phyloP scores from a whole-genome alignment of 2,113 vertebrate species.

The Nesoenas mayeri region DNA sequence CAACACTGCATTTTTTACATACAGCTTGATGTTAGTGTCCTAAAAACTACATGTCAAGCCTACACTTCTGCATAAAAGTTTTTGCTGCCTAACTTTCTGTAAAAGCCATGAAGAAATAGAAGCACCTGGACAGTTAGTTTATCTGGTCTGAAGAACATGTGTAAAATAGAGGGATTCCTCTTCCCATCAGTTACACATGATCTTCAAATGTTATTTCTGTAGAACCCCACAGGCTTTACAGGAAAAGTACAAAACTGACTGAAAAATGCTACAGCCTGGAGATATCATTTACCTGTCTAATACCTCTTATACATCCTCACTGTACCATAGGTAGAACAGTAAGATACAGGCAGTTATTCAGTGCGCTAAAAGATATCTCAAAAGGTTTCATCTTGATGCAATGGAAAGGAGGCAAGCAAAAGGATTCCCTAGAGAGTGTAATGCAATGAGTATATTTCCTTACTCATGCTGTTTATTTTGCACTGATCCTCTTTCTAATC shows the following conservation, averaged over 20 bases:
- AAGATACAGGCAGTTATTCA: background rate
- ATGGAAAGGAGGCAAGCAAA: background rate
- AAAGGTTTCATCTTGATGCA: background rate
- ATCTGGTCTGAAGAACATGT: background rate
- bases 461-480: background rate
- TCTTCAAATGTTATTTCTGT: background rate
- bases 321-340: background rate
- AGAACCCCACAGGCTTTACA: background rate
- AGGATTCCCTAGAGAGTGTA: background rate
- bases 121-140: background rate
- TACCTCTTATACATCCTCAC: background rate
- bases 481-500: background rate
- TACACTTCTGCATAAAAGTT: background rate
- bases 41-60: background rate
- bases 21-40: background rate
- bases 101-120: background rate
- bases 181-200: rapidly evolving
- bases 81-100: background rate
- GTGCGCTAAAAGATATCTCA: background rate
- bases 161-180: background rate
- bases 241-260: background rate
- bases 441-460: background rate
- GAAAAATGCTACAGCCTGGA: background rate
- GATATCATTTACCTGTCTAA: background rate
- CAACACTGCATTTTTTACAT: background rate